Conservation (phyloP, 2,797 vertebrate genomes). For the Pantherophis alleghaniensis region DNA sequence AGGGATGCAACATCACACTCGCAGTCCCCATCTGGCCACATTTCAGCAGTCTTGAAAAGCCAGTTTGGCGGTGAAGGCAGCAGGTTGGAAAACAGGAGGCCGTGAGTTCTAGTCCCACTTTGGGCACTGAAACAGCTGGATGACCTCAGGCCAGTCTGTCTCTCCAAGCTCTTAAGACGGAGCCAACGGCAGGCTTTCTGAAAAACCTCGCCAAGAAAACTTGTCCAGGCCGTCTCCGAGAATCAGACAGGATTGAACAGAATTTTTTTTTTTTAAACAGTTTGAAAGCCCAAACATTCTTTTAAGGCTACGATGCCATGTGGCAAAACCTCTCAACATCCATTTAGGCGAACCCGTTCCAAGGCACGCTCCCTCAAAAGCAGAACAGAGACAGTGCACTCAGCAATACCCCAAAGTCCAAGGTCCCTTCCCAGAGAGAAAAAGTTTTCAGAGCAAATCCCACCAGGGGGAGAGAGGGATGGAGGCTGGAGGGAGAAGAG, state of each 20-base stretch:
- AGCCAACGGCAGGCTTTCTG: background rate
- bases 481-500: too few relatives aligned
- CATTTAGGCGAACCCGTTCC: background rate
- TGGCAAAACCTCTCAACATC: background rate
- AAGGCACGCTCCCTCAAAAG: conserved; percentile 8
- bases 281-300: background rate
- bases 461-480: background rate
- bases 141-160: background rate
- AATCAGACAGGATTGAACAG: background rate
- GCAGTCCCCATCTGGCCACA: too few relatives aligned
- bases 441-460: background rate
- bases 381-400: background rate
- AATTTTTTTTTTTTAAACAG: background rate
- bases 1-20: background rate
- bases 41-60: background rate
- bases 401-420: background rate
- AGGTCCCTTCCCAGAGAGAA: conserved; percentile 11
- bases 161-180: background rate
- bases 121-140: background rate
- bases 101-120: background rate
- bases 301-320: background rate
- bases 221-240: background rate
- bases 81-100: too few relatives aligned
- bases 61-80: too few relatives aligned
- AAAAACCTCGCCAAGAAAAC: background rate